phyloP scores from a whole-genome alignment of 1,140 invertebrate genomes.

The Drosophila nannoptera region DNA sequence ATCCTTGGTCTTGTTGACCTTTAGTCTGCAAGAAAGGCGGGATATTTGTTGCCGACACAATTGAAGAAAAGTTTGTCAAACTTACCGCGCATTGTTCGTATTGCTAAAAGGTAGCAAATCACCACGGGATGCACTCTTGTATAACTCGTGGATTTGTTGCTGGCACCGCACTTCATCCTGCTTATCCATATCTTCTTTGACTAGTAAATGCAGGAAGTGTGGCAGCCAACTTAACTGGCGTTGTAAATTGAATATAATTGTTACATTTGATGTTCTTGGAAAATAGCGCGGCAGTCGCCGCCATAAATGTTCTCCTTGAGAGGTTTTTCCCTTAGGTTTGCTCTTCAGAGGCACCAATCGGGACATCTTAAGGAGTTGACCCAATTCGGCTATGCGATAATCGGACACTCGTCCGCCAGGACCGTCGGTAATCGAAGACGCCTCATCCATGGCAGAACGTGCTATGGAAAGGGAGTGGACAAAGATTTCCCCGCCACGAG shows the following conservation, averaged over 20 bases:
- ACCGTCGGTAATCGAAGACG: slow-evolving; percentile 96
- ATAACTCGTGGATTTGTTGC: slow-evolving; percentile 90
- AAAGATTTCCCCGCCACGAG: slow-evolving; percentile 97
- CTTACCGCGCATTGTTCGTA: slow-evolving; percentile 81
- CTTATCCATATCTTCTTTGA: slow-evolving; percentile 91
- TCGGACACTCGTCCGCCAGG: slow-evolving; percentile 95
- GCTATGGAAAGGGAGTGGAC: slow-evolving; percentile 93
- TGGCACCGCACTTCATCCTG: slow-evolving; percentile 93
- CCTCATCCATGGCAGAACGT: slow-evolving; percentile 94
- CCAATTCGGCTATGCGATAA: slow-evolving; percentile 93
- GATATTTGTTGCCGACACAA: not conserved
- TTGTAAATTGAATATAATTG: slow-evolving; percentile 86
- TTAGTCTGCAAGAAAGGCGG: slow-evolving; percentile 12
- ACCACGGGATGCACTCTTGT: slow-evolving; percentile 90
- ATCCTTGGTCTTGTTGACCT: slow-evolving; percentile 83
- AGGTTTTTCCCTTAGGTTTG: slow-evolving; percentile 70
- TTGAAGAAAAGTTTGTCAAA: not conserved
- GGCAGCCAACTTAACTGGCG: slow-evolving; percentile 89
- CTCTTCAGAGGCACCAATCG: slow-evolving; percentile 85
- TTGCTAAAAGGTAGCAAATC: slow-evolving; percentile 86
- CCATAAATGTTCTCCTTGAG: slow-evolving; percentile 84
- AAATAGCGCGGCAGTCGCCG: slow-evolving; percentile 92
- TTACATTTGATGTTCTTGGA: slow-evolving; percentile 88
- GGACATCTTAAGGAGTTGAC: slow-evolving; percentile 91
- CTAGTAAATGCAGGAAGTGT: slow-evolving; percentile 88